A percentile compares a stretch with the other conserved stretches of the same genome.
Conservation (phyloP, 2,797 vertebrate species). For the Cygnus olor region DNA sequence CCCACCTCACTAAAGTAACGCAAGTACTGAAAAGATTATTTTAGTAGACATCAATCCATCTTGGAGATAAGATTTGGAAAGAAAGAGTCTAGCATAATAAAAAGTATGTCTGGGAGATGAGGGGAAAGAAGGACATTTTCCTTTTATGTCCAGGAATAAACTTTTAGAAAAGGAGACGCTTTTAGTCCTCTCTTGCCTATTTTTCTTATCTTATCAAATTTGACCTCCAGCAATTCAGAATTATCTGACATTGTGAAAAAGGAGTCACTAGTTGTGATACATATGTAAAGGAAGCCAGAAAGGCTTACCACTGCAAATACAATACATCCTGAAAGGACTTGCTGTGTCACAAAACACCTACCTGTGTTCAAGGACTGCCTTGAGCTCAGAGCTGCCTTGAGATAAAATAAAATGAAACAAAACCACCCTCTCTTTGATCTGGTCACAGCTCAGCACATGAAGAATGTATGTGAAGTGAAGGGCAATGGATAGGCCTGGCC, state of each 20-base stretch:
- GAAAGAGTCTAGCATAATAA: not conserved
- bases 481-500: not conserved
- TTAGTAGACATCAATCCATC: not conserved
- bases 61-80: not conserved
- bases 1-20: not conserved
- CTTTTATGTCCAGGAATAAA: not conserved
- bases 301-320: not conserved
- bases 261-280: not conserved
- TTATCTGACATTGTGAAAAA: not conserved
- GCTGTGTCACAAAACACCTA: not conserved
- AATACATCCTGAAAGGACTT: not conserved
- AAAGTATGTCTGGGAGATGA: not conserved
- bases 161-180: not conserved
- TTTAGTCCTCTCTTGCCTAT: not conserved
- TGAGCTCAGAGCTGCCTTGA: not conserved
- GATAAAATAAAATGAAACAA: constrained; percentile 22
- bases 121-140: not conserved
- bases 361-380: not conserved
- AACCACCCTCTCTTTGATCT: constrained; percentile 2
- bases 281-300: not conserved
- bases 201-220: not conserved
- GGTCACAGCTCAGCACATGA: not conserved
- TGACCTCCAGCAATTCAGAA: not conserved
- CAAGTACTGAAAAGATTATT: not conserved
- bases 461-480: not conserved